These are phyloP conservation scores for Dendrocincla tyrannina DNA, from an alignment of 2,797 vertebrate species.

Conservation along the genomic window DNA sequence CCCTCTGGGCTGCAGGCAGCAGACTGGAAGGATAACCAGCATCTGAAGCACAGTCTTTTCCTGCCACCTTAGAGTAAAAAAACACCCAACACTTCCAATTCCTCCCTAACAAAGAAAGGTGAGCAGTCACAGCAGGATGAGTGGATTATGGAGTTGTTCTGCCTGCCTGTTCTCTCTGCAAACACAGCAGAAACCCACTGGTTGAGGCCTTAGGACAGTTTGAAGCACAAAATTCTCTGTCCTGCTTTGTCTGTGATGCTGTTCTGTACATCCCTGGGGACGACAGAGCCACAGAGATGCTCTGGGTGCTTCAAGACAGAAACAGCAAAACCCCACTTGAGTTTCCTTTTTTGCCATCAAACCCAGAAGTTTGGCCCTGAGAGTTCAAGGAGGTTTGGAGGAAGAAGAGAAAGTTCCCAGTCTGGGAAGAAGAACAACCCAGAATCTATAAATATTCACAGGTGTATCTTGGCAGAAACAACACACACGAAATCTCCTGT, in stretches of 20 bases:
- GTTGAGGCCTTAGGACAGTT: neutral
- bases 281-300: neutral
- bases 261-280: rapidly evolving
- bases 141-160: neutral
- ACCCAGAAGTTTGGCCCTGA: neutral
- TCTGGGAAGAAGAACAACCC: neutral
- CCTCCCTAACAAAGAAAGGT: neutral
- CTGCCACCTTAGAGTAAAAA: neutral
- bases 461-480: neutral
- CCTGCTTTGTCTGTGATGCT: neutral
- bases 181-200: neutral
- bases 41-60: neutral
- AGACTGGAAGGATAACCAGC: constrained; percentile 12
- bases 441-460: neutral
- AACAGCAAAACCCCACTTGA: rapidly evolving
- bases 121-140: neutral
- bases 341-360: neutral
- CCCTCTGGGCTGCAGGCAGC: neutral
- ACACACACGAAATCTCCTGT: neutral
- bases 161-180: neutral
- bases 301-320: neutral
- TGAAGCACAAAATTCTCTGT: neutral
- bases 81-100: neutral
- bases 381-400: neutral
- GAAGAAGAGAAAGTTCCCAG: neutral